A percentile compares a stretch with the other conserved stretches of the same genome.
phyloP scores from a whole-genome alignment of 2,113 vertebrate genomes.

The Pangasianodon gigas region DNA sequence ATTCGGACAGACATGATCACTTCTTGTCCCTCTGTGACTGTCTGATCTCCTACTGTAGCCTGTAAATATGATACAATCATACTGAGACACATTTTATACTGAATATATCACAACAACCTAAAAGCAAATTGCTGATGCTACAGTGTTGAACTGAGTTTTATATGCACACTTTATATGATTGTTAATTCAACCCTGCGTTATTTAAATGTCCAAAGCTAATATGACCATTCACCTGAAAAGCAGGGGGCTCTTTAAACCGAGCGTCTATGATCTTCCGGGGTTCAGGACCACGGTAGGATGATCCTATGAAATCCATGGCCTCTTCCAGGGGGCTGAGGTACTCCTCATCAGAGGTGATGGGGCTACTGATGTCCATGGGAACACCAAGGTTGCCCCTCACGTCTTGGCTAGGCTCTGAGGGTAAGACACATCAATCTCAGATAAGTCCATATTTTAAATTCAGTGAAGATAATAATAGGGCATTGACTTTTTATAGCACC shows the following conservation, averaged over 20 bases:
- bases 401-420: slow-evolving; percentile 67
- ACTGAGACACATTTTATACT: neutral
- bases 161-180: neutral
- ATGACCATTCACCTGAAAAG: slow-evolving; percentile 83
- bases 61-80: slow-evolving; percentile 58
- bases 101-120: neutral
- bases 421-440: neutral
- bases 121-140: neutral
- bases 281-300: slow-evolving; percentile 68
- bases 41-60: slow-evolving; percentile 84
- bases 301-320: slow-evolving; percentile 78
- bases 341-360: slow-evolving; percentile 96
- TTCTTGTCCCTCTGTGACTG: slow-evolving; percentile 89
- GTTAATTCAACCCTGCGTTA: neutral
- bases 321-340: slow-evolving; percentile 96
- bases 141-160: neutral
- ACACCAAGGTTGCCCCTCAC: slow-evolving; percentile 69
- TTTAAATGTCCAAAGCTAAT: neutral
- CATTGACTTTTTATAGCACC: neutral
- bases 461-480: neutral
- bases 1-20: slow-evolving; percentile 87
- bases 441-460: neutral
- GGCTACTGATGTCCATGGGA: slow-evolving; percentile 84
- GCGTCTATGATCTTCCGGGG: slow-evolving; percentile 67
- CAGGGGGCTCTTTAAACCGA: slow-evolving; percentile 86